Evolutionary conservation across 2,888 invertebrate genomes (phyloP), one percentile per base, ranked within the genome.

Genomic region (Calephelis perditalis): DNA sequence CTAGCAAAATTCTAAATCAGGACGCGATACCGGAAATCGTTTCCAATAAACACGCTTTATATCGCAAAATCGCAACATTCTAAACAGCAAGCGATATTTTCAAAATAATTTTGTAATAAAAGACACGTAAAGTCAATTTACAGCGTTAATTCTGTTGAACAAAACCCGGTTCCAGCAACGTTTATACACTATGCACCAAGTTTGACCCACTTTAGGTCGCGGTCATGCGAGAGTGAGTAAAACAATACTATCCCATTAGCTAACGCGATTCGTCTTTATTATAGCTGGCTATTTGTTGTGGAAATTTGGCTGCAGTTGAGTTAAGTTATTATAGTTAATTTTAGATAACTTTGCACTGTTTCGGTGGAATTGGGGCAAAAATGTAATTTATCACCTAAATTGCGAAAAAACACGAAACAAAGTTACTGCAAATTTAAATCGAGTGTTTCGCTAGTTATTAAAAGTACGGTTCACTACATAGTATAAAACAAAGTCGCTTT

Each of bases 171-270:
- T 36, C 35, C 47, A 46, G 55, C 26, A 52, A 10, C 60, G 61
- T 63, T 62, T 65, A 66, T 64, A 66, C 65, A 63, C 66, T 65
- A 70, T 74, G 73, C 72, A 72, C 69, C 73, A 72, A 69, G 69
- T 66, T 65, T 74, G 75, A 76, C 75, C 73, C 66, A 75, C 66
- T 71, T 73, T 64, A 64, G 58, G 64, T 37, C 56, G 64, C 66
- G 70, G 67, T 72, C 71, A 72, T 71, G 72, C 74, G 64, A 71
- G 71, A 74, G 68, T 66, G 72, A 74, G 68, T 72, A 72, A 76
- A 75, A 76, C 78, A 78, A 79, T 75, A 73, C 73, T 70, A 74
- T 72, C 71, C 75, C 69, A 77, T 78, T 75, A 75, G 70, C 71
- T 63, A 63, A 68, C 63, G 67, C 70, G 65, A 71, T 78, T 73